Conservation (phyloP, 2,888 invertebrate species). For the Phortica okadai region DNA sequence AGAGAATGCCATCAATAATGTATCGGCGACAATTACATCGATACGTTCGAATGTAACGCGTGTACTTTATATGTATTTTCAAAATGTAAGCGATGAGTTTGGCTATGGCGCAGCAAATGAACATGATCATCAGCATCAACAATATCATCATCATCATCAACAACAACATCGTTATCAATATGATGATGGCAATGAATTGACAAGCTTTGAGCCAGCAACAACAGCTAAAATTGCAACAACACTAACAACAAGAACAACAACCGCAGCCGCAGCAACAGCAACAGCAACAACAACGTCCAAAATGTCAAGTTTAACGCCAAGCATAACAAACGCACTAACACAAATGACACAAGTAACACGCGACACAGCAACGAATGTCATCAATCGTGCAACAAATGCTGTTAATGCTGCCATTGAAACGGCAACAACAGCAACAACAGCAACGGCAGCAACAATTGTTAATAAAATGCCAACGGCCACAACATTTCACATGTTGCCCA, state of each 20-base stretch:
- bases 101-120: neutral
- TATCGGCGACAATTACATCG: conserved; percentile 51
- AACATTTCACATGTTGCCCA: no score
- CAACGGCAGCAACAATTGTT: neutral
- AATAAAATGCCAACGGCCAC: no score
- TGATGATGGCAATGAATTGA: neutral
- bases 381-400: conserved; percentile 44
- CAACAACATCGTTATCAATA: no score
- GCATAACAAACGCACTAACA: neutral
- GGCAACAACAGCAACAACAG: conserved; percentile 1
- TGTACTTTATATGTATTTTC: conserved; percentile 55
- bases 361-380: conserved; percentile 36
- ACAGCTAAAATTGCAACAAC: neutral
- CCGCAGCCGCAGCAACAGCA: neutral
- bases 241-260: conserved; percentile 3
- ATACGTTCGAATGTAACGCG: conserved; percentile 58
- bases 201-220: no score
- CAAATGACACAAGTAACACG: conserved; percentile 5
- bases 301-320: no score
- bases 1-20: neutral
- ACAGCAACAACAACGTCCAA: no score
- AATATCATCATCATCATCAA: no score
- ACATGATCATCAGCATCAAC: neutral
- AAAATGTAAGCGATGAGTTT: conserved; percentile 45
- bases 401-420: conserved; percentile 37